Base-by-base conservation (phyloP, 2,797 vertebrate species). In the Dromococcyx pavoninus region DNA sequence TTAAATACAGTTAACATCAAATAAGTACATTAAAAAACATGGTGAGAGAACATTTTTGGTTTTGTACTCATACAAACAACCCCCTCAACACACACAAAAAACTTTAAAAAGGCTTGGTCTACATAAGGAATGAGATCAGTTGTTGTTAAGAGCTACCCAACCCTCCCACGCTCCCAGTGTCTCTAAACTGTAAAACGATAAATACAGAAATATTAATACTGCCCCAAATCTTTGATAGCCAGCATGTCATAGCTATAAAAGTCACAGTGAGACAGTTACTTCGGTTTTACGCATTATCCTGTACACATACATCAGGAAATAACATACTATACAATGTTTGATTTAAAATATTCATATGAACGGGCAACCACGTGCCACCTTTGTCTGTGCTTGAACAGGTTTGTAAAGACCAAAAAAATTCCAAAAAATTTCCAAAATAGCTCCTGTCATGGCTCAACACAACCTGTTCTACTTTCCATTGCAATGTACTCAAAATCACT, bases 1-100 rank as follows among this genome's bases (percentile, higher is more conserved):
- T 95, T 65, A 88, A 69, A 93, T 96, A 87, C 72, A 58, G 33
- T 73, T 95, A 84, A 72, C 13, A 48, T 58, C 70, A 96, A 91
- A 5, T 25, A 89, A 92, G 43, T 32, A 74, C 51, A 94, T 66
- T 7, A 77, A 62, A 86, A 74, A 85, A 54, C 48, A 64, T 25
- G 37, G 66, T 64, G 44, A 95, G 13, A 67, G 70, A 93, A 83
- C 28, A 87, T 50, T 93, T 95, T 85, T 70, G 43, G 33, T 86
- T 78, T 75, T 92, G 35, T 60, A 93, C n/a, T 87, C 79, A 57
- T 4, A 70, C 54, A 83, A 46, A 46, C 69, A 88, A 83, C 4
- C 9, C 15, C 5, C 17, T 28, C 41, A 93, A 66, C 13, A n/a
- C 13, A 57, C 4, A 54, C 23, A 69, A 48, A 46, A 79, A 86